phyloP scores from a whole-genome alignment of 2,888 invertebrate species.

The Noctua janthe region DNA sequence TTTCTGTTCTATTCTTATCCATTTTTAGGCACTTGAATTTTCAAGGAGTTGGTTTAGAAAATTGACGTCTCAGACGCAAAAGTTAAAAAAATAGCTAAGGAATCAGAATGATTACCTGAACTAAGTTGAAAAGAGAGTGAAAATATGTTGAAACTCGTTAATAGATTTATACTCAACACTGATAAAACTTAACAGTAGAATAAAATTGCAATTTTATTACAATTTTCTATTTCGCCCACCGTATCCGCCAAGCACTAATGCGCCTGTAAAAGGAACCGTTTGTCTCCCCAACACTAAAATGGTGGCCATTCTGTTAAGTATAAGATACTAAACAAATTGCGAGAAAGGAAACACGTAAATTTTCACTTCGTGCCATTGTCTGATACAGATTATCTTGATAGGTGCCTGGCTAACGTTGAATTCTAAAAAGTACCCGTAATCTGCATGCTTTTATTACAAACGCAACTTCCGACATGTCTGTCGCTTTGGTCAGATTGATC shows the following conservation, averaged over 20 bases:
- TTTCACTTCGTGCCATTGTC: slow-evolving; percentile 44
- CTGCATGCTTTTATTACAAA: slow-evolving; percentile 18
- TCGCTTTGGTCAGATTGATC: slow-evolving; percentile 16
- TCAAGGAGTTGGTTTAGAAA: background rate
- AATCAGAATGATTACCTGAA: background rate
- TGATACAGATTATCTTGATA: slow-evolving; percentile 48
- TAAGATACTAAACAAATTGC: slow-evolving; percentile 29
- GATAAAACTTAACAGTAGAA: background rate
- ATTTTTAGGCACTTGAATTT: background rate
- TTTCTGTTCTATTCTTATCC: background rate
- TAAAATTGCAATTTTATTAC: slow-evolving; percentile 2
- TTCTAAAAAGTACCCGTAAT: slow-evolving; percentile 39
- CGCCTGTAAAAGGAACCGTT: slow-evolving; percentile 21
- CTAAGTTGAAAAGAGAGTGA: background rate
- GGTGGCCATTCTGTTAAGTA: slow-evolving; percentile 19
- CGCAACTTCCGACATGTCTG: slow-evolving; percentile 8
- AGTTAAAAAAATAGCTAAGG: background rate
- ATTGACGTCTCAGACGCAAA: background rate
- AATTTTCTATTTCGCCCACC: background rate
- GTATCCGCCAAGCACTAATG: slow-evolving; percentile 3
- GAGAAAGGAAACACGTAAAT: slow-evolving; percentile 38
- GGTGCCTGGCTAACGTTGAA: slow-evolving; percentile 2
- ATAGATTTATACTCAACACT: background rate
- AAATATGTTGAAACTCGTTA: background rate
- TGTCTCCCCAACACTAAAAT: slow-evolving; percentile 20